These are phyloP conservation scores for Moxostoma hubbsi DNA, from an alignment of 2,797 vertebrate species.

Conservation along the genomic window DNA sequence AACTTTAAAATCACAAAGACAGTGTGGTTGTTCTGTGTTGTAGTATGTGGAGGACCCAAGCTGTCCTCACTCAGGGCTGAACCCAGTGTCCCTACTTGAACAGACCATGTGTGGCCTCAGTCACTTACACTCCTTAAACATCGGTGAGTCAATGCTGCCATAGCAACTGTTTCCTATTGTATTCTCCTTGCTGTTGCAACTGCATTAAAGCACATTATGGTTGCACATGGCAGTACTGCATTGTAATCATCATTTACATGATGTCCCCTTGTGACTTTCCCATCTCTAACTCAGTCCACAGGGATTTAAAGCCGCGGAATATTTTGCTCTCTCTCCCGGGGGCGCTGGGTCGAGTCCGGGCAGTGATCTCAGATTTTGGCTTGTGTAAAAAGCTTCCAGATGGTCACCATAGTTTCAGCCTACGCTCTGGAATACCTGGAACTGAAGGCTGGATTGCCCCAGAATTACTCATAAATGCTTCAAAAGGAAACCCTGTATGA, in stretches of 20 bases:
- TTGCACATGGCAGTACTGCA: conserved; percentile 1
- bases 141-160: conserved; percentile 74
- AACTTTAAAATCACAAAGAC: too few relatives aligned
- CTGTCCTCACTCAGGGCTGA: conserved; percentile 71
- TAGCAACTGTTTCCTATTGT: neutral
- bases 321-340: conserved; percentile 89
- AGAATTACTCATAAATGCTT: conserved; percentile 82
- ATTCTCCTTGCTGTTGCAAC: neutral
- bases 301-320: conserved; percentile 96
- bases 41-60: conserved; percentile 88
- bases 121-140: conserved; percentile 92
- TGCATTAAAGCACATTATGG: neutral
- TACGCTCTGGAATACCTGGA: conserved; percentile 91
- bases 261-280: too few relatives aligned
- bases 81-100: conserved; percentile 79
- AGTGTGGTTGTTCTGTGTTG: conserved; percentile 57
- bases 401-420: conserved; percentile 89
- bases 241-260: neutral
- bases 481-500: conserved; percentile 80
- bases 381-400: conserved; percentile 96
- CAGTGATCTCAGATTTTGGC: conserved; percentile 93
- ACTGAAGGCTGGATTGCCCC: conserved; percentile 98
- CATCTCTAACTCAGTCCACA: conserved; percentile 81
- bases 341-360: conserved; percentile 82
- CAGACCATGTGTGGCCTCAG: conserved; percentile 91